Evolutionary conservation across 2,888 invertebrate species (phyloP).

Genomic region (Coleophora deauratella): DNA sequence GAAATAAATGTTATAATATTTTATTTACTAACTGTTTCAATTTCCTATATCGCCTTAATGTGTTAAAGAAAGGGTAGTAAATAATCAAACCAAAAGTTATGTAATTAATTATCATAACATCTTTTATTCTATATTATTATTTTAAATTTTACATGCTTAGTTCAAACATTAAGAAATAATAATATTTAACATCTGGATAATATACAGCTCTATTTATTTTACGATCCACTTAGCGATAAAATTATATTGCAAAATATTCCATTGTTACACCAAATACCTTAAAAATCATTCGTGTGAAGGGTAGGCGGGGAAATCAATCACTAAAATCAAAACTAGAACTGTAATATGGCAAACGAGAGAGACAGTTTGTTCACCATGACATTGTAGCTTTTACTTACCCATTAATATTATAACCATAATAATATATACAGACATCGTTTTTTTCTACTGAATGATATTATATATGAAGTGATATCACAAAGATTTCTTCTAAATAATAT

Average conservation of each 20-base stretch:
- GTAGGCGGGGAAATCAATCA: slow-evolving; percentile 36
- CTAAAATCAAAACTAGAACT: slow-evolving; percentile 27
- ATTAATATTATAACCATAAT: slow-evolving; percentile 33
- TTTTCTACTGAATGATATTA: slow-evolving; percentile 55
- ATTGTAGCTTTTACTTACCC: slow-evolving; percentile 64
- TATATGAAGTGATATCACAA: slow-evolving; percentile 60
- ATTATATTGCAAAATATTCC: slow-evolving; percentile 71
- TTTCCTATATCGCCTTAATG: background rate
- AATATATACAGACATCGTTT: slow-evolving; percentile 48
- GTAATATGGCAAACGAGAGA: slow-evolving; percentile 49
- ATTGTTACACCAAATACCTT: slow-evolving; percentile 58
- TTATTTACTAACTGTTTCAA: background rate
- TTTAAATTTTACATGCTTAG: slow-evolving; percentile 74
- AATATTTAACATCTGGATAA: slow-evolving; percentile 73
- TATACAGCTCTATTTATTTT: slow-evolving; percentile 65
- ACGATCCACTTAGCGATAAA: slow-evolving; percentile 64
- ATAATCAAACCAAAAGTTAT: slow-evolving; percentile 58
- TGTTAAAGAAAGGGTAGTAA: background rate
- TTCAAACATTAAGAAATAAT: slow-evolving; percentile 73
- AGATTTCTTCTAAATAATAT: slow-evolving; percentile 49
- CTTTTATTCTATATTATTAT: slow-evolving; percentile 75
- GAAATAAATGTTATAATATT: slow-evolving; percentile 37
- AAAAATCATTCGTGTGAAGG: slow-evolving; percentile 27
- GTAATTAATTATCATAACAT: slow-evolving; percentile 74
- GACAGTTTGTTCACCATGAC: slow-evolving; percentile 54